Evolutionary conservation across 2,888 invertebrate species (phyloP), one percentile per base, ranked within the genome.

Genomic region (Nasonia oneida): DNA sequence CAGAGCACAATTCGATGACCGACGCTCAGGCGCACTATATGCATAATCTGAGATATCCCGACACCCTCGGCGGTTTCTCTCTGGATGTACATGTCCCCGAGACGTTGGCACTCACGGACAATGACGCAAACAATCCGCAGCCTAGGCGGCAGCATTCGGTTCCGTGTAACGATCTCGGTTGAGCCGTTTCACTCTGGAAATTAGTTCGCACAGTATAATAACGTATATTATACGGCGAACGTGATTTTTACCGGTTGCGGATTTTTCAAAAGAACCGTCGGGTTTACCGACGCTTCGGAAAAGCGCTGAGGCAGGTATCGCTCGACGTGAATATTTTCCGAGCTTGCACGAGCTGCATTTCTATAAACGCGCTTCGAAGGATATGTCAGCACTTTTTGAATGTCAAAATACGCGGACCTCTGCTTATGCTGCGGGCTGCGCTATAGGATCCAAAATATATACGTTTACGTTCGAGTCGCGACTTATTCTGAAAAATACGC

Each of bases 21-120:
- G 53, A 42, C 50, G 74, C 39, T 23, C 50, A 42, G 29, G 53
- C 29, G 33, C 53, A 29, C 18, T 70, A 53, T 53, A 53, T 53
- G 80, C n/a, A 80, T 71, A 79, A 79, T 79, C 50, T 71, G 29
- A 1, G 15, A 50, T 33, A 71, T 80, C 71, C 70, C 37, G 71
- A 80, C 50, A 71, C 53, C 15, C 12, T 12, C 8, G 14, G 53
- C 12, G 29, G 29, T 29, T 29, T 42, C 42, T 42, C 5, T 3
- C 37, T 39, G 3, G 8, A 42, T 6, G 42, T 42, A 37, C 37
- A 37, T 37, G 37, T 37, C 4, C 37, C 3, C 37, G 37, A 37
- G 37, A 37, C 37, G 37, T 37, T 37, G 37, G 37, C 37, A 37
- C 4, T 37, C 37, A 0, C 4, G 37, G 37, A 37, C 37, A 37